Base-by-base conservation (phyloP, 2,797 vertebrate species). In the Acanthis flammea region DNA sequence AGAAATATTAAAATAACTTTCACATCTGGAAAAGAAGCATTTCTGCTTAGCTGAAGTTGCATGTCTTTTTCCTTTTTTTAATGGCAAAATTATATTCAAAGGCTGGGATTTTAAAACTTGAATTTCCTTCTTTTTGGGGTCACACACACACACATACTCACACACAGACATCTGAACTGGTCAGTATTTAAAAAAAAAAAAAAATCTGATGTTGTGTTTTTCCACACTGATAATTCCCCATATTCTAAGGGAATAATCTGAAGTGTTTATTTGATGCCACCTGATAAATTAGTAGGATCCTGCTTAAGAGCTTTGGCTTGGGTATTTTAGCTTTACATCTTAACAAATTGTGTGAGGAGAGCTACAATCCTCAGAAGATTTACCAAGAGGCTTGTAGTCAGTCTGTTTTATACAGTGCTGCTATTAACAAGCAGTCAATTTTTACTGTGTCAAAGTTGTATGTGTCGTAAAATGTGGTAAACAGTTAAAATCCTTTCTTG, bases 11-110 rank as follows among this genome's bases (percentile, higher is more conserved):
- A 74, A 80, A 57, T 35, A 14, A 57, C 16, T 70, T 84, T 41
- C 0, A n/a, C n/a, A n/a, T n/a, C n/a, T n/a, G 13, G 53, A 77
- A 83, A 74, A 24, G 11, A 74, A 67, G 2, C 6, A 55, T 44
- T 77, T 92, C 11, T 63, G 10, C 75, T 24, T 27, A 27, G 6
- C 5, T 57, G 51, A 78, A 92, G 23, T 3, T 6, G 6, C 1
- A 0, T 21, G 4, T 13, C 5, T 14, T 24, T 14, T 9, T 14
- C 31, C 2, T 16, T 6, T n/a, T 31, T 65, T 53, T 2, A 33
- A 54, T 37, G 42, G 3, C 2, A 31, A 85, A 47, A 0, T 24
- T 47, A 8, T 37, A 4, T 71, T 85, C 24, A 85, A 58, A 66
- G 39, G 2, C 14, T 78, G 45, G 9, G 28, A 44, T 81, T 42